Evolutionary conservation across 2,113 vertebrate species (phyloP).

Genomic region (Lampris incognitus): DNA sequence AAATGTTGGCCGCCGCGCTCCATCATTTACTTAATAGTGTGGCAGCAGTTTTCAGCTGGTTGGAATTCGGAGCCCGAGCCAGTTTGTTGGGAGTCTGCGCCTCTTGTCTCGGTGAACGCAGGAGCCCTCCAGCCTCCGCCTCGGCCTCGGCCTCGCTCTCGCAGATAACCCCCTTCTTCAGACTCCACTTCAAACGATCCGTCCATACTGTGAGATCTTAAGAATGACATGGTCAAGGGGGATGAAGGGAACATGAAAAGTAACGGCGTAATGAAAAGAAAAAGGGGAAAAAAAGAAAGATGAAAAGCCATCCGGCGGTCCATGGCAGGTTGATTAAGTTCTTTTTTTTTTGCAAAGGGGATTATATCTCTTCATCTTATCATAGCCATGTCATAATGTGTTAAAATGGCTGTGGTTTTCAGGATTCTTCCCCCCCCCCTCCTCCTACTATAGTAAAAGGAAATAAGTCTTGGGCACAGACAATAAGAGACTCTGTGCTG

Average conservation of each 20-base stretch:
- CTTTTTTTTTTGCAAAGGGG: slow-evolving; percentile 20
- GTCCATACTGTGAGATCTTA: slow-evolving; percentile 27
- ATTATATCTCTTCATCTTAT: slow-evolving; percentile 54
- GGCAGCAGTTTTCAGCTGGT: slow-evolving; percentile 76
- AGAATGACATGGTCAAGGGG: slow-evolving; percentile 14
- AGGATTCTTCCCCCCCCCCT: slow-evolving; percentile 36
- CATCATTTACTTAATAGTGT: slow-evolving; percentile 72
- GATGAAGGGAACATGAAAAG: slow-evolving; percentile 12
- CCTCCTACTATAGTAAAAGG: slow-evolving; percentile 17
- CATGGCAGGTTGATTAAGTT: slow-evolving; percentile 29
- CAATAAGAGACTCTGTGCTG: slow-evolving; percentile 49
- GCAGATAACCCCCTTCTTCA: slow-evolving; percentile 13
- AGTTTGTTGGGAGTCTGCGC: slow-evolving; percentile 59
- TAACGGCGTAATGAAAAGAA: slow-evolving; percentile 35
- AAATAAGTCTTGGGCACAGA: slow-evolving; percentile 47
- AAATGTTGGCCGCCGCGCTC: slow-evolving; percentile 65
- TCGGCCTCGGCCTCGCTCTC: slow-evolving; percentile 18
- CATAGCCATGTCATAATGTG: slow-evolving; percentile 44
- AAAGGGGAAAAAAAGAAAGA: slow-evolving; percentile 23
- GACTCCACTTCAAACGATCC: slow-evolving; percentile 4
- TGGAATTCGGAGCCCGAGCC: slow-evolving; percentile 64
- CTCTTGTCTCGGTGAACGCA: slow-evolving; percentile 33
- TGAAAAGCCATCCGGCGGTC: slow-evolving; percentile 26
- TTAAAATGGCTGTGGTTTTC: slow-evolving; percentile 38
- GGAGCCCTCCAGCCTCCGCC: not conserved